These are phyloP conservation scores for Ptyas mucosa DNA, from an alignment of 2,113 vertebrate genomes.

Conservation along the genomic window DNA sequence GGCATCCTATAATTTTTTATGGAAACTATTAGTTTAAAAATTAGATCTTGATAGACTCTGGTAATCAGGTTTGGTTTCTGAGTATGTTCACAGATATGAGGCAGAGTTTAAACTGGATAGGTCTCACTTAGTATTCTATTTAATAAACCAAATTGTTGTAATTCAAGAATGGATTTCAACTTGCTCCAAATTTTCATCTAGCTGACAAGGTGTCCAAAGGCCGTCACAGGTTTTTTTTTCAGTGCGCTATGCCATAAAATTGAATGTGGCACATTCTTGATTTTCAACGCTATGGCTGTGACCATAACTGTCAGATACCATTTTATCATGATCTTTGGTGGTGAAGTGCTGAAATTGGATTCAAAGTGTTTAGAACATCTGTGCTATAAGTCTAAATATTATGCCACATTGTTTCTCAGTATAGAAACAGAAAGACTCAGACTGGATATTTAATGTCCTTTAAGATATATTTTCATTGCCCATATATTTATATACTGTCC, in stretches of 20 bases:
- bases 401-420: background rate
- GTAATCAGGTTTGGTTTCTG: background rate
- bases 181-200: background rate
- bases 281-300: background rate
- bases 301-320: background rate
- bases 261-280: background rate
- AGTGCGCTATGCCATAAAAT: background rate
- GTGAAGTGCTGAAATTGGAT: background rate
- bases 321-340: background rate
- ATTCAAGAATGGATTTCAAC: background rate
- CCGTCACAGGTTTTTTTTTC: background rate
- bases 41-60: background rate
- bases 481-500: background rate
- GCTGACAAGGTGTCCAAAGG: background rate
- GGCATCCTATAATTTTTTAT: background rate
- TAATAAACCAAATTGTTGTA: background rate
- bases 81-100: background rate
- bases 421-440: background rate
- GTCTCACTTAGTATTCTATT: background rate
- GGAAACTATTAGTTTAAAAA: background rate
- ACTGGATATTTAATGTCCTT: background rate
- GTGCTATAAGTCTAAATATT: background rate
- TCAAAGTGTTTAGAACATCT: background rate
- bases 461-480: background rate
- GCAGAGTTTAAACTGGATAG: background rate